Evolutionary conservation across 2,888 invertebrate genomes (phyloP), one percentile per base, ranked within the genome.

Genomic region (Falcaria lacertinaria): DNA sequence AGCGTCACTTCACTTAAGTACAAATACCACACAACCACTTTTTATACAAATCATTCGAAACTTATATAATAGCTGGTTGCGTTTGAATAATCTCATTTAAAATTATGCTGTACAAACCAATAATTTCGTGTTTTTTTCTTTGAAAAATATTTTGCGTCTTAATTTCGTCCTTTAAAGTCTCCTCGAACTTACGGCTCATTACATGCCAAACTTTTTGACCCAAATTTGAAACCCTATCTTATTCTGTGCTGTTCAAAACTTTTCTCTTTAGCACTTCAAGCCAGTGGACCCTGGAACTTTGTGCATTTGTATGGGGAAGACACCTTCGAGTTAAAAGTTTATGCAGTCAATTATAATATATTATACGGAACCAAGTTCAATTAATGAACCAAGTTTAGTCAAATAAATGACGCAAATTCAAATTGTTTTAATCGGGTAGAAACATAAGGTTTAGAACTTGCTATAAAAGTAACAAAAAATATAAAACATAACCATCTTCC

Each of bases 171-270:
- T 22, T 14, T 22, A 33, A 13, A 15, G 15, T 13, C 22, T 37
- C 2, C 15, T 37, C 22, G 37, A 22, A 8, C 22, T 28, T 11
- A 28, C 8, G 37, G 37, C 22, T 37, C 22, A 37, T 37, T 37
- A 22, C 19, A 14, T 36, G n/a, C 1, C 4, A 25, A 37, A 37
- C 7, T 25, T 22, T 37, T 37, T 37, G 37, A 25, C 37, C 37
- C 15, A 22, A 16, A 15, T 37, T 37, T 37, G 22, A 37, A 28
- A 28, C 28, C 25, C 37, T 37, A 22, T 37, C 34, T 37, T 14
- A 14, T 14, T 15, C 25, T 37, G n/a, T 36, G 11, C n/a, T 15
- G 13, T 28, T 28, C 28, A 28, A 36, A 36, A 37, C 7, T 25
- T 37, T 19, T 37, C 5, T 13, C 22, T 14, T 22, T 37, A 14